Base-by-base conservation (phyloP, 2,797 vertebrate genomes). In the Halcyon smyrnensis region DNA sequence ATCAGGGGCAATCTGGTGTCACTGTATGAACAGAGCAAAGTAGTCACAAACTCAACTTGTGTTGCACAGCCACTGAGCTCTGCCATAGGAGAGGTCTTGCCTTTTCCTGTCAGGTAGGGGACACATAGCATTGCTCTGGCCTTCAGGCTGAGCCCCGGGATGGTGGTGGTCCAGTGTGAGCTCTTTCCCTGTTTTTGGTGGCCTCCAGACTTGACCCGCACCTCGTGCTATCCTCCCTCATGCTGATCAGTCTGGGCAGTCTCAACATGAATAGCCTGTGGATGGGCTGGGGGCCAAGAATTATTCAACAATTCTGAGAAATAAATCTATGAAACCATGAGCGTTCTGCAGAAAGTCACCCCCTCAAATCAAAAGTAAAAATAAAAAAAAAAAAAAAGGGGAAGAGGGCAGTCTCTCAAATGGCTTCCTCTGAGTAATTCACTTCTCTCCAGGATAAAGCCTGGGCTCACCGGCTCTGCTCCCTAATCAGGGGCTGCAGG, bases 221-320 rank as follows among this genome's bases (percentile, higher is more conserved):
- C 36, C 24, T 25, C 46, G 11, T 3, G 3, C 20, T 81, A 65
- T 65, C 20, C 18, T 69, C 21, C 12, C 13, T 84, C 37, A 15
- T 15, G 32, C 20, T 62, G 71, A 43, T 75, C 3, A 8, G 6
- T 19, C 27, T 53, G 12, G 54, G 50, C 25, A 32, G 30, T 24
- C 46, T 87, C 51, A 37, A 17, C 0, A 6, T 34, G 76, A 84
- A 59, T 23, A 86, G 28, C 15, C 63, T 91, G 67, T 0, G 1
- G 53, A 50, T 1, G 3, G 0, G 2, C 12, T 2, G 1, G 0
- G 1, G 12, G 34, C 48, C 59, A 84, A 67, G 34, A 90, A 51
- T 76, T 76, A 39, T 75, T 96, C 23, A 82, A 63, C 20, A 86
- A n/a, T 87, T 93, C 64, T 73, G 59, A 67, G 51, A 89, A 93